These are phyloP conservation scores for Pyrochroa serraticornis DNA, from an alignment of 2,888 invertebrate species.

Conservation along the genomic window DNA sequence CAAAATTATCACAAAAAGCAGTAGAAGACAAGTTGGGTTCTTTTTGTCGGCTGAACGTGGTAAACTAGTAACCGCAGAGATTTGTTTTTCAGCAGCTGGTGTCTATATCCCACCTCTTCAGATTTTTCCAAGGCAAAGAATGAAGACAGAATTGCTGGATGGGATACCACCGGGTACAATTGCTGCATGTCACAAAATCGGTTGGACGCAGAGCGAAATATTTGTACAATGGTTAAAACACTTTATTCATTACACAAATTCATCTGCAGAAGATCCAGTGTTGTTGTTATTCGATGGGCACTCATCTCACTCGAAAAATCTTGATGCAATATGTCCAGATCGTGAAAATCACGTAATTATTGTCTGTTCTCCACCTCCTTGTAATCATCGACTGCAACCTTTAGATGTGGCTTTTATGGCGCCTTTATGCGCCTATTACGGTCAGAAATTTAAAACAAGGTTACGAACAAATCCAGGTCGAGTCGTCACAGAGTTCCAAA, in stretches of 20 bases:
- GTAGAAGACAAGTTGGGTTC: no score
- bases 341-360: slow-evolving; percentile 36
- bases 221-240: slow-evolving; percentile 32
- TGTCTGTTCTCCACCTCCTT: slow-evolving; percentile 47
- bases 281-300: slow-evolving; percentile 32
- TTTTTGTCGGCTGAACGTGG: no score
- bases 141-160: slow-evolving; percentile 44
- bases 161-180: slow-evolving; percentile 44
- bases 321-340: slow-evolving; percentile 24
- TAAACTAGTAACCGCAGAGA: no score
- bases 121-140: slow-evolving; percentile 26
- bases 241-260: slow-evolving; percentile 29
- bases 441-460: slow-evolving; percentile 6
- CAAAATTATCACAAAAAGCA: no score
- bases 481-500: no score
- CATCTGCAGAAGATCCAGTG: slow-evolving; percentile 28
- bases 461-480: slow-evolving; percentile 6
- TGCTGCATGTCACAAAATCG: slow-evolving; percentile 31
- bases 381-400: slow-evolving; percentile 33
- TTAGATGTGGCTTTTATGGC: slow-evolving; percentile 24
- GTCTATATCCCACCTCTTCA: no score
- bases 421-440: slow-evolving; percentile 18
- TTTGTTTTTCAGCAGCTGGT: no score
- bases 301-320: slow-evolving; percentile 21
- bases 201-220: slow-evolving; percentile 33